Evolutionary conservation across 2,113 vertebrate genomes (phyloP).

Genomic region (Ramphastos sulfuratus): DNA sequence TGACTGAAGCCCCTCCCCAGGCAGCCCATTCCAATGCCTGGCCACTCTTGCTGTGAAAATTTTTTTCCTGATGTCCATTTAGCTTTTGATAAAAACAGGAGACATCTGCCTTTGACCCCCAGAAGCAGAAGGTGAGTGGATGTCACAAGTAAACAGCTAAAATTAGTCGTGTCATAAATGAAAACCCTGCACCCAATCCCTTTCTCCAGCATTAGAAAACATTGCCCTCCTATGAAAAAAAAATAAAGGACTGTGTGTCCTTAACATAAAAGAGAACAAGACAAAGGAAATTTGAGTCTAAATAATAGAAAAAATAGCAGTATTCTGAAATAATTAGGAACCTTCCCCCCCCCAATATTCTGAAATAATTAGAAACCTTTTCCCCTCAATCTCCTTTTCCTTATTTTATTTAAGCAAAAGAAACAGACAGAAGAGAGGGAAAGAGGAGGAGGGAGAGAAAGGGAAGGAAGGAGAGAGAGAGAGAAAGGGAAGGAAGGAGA

Average conservation of each 20-base stretch:
- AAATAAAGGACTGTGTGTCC: neutral
- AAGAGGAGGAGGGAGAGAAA: rapidly evolving
- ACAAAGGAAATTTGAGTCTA: neutral
- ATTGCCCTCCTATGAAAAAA: neutral
- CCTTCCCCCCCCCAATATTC: neutral
- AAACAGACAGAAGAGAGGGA: neutral
- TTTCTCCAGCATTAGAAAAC: neutral
- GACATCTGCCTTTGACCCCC: no score
- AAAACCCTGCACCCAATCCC: neutral
- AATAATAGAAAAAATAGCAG: neutral
- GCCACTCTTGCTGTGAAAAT: no score
- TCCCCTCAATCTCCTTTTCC: neutral
- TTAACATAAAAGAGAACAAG: neutral
- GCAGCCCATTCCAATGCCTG: no score
- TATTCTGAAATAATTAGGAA: neutral
- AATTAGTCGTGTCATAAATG: neutral
- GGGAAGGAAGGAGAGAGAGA: rapidly evolving
- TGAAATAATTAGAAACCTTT: neutral
- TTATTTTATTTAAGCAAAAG: neutral
- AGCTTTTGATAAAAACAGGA: no score
- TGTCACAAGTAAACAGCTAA: neutral
- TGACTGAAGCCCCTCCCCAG: no score
- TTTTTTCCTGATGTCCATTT: no score
- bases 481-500: rapidly evolving
- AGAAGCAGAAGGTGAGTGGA: neutral